Evolutionary conservation across 53 echinoderm and acorn worm genomes (phyloP).

Genomic region (Zoroaster sp.): DNA sequence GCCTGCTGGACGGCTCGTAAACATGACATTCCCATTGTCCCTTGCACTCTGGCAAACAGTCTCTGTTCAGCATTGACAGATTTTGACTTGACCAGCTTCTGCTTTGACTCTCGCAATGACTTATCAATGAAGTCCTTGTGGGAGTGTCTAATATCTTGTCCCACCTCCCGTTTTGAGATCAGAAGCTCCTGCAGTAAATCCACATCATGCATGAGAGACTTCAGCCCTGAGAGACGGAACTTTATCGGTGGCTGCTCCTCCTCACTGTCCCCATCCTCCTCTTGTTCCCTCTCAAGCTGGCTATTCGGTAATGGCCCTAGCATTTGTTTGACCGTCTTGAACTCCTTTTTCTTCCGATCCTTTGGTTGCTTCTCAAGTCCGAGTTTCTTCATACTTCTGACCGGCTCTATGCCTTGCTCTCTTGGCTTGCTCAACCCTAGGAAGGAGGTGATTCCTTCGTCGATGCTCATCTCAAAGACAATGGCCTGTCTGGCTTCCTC

Average conservation of each 20-base stretch:
- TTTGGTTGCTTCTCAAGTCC: neutral
- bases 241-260: constrained; percentile 64
- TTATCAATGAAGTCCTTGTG: constrained; percentile 68
- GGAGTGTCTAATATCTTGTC: constrained; percentile 75
- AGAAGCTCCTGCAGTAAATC: constrained; percentile 79
- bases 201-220: constrained; percentile 60
- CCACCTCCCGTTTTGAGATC: constrained; percentile 80
- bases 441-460: constrained; percentile 46
- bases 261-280: constrained; percentile 27
- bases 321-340: constrained; percentile 83
- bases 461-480: constrained; percentile 50
- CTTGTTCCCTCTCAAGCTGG: constrained; percentile 65
- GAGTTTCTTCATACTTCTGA: neutral
- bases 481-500: constrained; percentile 43
- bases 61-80: constrained; percentile 82
- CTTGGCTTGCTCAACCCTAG: constrained; percentile 53
- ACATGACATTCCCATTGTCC: constrained; percentile 97
- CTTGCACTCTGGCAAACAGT: constrained; percentile 88
- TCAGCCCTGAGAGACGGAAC: constrained; percentile 78
- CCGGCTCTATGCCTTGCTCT: constrained; percentile 59
- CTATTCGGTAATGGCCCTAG: constrained; percentile 74
- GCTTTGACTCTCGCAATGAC: constrained; percentile 2
- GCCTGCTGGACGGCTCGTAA: constrained; percentile 93
- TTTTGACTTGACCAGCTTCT: constrained; percentile 63
- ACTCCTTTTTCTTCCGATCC: constrained; percentile 66